Evolutionary conservation across 2,113 vertebrate genomes (phyloP).

Genomic region (Mustela lutreola): DNA sequence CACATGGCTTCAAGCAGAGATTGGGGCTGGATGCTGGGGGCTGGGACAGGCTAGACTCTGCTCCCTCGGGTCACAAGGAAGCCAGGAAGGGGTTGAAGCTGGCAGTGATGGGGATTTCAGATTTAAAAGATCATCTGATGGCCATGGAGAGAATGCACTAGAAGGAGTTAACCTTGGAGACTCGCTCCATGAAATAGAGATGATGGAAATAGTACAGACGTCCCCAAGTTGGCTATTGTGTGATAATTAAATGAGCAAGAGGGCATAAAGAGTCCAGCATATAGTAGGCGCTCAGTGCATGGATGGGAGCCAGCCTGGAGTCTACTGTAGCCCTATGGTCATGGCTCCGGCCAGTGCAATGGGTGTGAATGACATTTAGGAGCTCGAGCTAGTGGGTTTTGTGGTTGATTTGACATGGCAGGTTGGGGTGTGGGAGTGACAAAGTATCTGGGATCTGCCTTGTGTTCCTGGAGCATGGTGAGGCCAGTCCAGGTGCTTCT

Average conservation of each 20-base stretch:
- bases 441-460: not conserved
- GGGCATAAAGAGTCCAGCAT: not conserved
- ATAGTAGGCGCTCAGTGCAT: not conserved
- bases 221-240: not conserved
- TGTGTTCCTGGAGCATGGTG: not conserved
- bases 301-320: not conserved
- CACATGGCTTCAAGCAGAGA: not conserved
- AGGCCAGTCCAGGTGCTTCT: not conserved
- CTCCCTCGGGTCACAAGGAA: not conserved
- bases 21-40: too few relatives aligned
- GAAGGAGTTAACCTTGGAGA: not conserved
- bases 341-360: not conserved
- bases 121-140: not conserved
- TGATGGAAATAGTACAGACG: not conserved
- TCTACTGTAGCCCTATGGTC: accelerated
- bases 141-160: not conserved
- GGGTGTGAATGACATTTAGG: not conserved
- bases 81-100: not conserved
- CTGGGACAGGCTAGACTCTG: too few relatives aligned
- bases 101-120: too few relatives aligned
- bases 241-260: not conserved
- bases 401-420: not conserved
- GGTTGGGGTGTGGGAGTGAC: not conserved
- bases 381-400: not conserved
- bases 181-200: not conserved